Evolutionary conservation across 2,797 vertebrate species (phyloP), one percentile per base, ranked within the genome.

Genomic region (Stomatorhinus walkeri): DNA sequence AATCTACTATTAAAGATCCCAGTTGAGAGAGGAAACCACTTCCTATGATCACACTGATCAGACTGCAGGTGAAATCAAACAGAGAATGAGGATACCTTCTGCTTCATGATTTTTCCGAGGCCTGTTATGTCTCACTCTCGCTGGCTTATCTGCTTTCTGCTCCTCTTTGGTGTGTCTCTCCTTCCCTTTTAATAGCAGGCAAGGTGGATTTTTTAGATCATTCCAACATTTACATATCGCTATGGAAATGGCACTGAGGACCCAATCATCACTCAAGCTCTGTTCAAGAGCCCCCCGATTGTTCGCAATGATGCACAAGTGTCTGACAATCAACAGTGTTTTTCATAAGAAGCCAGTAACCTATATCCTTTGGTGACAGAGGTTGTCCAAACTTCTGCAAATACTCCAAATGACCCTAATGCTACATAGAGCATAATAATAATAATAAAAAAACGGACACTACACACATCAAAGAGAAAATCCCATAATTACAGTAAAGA

Each of bases 201-300:
- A 72, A 36, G 90, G 88, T 91, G 87, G 4, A 24, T 90, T 89
- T 90, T 90, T 87, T 59, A 85, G 87, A 89, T 79, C 84, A 28
- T n/a, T 89, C 89, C 84, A 49, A 89, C 92, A 91, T 93, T 93
- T 89, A 91, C 81, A 52, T n/a, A 92, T 92, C 90, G 51, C 91
- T 89, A 92, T 93, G 91, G 92, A 91, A 91, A 94, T 91, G 81
- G 64, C 90, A 89, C 91, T 87, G 91, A 91, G 92, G 89, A 92
- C 90, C 91, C 90, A 51, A 89, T 85, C 46, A 49, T 92, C 89
- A 91, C 88, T 92, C 90, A 91, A 88, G 83, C 88, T 79, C 64
- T 88, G 90, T 87, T 91, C 89, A 90, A 89, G 32, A 56, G 84
- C 54, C 87, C 88, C 90, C 91, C 90, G 87, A 87, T 87, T 90